These are phyloP conservation scores for Coregonus clupeaformis DNA, from an alignment of 2,113 vertebrate genomes.

Conservation along the genomic window DNA sequence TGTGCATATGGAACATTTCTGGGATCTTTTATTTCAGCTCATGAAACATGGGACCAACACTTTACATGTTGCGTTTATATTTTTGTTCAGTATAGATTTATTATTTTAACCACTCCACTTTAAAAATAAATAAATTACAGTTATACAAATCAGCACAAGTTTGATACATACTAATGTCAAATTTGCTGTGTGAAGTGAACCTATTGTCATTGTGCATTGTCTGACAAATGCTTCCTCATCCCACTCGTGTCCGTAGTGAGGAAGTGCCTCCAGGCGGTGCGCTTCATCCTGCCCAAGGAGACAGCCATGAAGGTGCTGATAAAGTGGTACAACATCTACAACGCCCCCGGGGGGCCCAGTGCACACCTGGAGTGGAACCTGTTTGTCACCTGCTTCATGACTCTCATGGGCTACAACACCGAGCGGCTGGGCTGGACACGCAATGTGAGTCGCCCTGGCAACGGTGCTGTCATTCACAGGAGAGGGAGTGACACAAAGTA, in stretches of 20 bases:
- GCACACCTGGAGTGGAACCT: constrained; percentile 92
- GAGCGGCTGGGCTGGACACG: constrained; percentile 90
- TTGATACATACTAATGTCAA: no score
- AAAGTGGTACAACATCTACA: constrained; percentile 97
- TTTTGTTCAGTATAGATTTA: no score
- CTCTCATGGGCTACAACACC: constrained; percentile 97
- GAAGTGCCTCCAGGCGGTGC: constrained; percentile 88
- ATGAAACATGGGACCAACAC: no score
- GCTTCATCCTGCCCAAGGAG: constrained; percentile 91
- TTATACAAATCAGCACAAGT: no score
- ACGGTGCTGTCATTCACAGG: neutral
- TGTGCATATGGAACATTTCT: no score
- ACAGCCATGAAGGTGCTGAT: constrained; percentile 91
- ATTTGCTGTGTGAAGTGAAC: no score
- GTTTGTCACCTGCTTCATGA: constrained; percentile 94
- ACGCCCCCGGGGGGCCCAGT: constrained; percentile 90
- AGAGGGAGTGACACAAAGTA: neutral
- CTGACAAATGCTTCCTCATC: neutral
- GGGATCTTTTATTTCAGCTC: no score
- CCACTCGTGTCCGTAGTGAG: constrained; percentile 74
- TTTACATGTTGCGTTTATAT: no score
- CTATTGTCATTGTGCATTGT: no score
- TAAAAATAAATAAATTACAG: no score
- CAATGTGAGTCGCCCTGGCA: constrained; percentile 76
- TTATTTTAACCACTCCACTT: no score